Conservation (phyloP, 2,113 vertebrate genomes). For the Galbula dea region DNA sequence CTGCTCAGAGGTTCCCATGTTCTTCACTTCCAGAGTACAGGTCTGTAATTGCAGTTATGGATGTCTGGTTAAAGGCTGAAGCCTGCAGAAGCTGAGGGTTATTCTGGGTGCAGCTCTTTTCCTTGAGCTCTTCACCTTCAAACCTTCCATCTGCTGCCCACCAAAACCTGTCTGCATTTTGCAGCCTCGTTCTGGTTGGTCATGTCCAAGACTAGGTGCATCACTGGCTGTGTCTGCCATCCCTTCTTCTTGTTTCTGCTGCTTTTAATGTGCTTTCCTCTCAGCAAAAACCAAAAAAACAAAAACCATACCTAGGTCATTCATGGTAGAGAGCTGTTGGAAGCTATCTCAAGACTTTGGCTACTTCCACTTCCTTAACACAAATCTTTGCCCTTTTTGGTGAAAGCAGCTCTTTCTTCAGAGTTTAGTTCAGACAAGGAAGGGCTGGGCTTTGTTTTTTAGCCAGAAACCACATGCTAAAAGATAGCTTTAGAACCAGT, state of each 20-base stretch:
- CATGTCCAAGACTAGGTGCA: not conserved
- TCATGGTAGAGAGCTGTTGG: not conserved
- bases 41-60: not conserved
- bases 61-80: fast-evolving
- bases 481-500: not conserved
- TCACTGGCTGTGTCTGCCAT: fast-evolving
- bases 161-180: not conserved
- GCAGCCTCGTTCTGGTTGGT: not conserved
- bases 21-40: fast-evolving
- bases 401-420: not conserved
- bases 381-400: not conserved
- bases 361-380: not conserved
- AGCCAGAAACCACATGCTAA: not conserved
- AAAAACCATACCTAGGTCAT: not conserved
- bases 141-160: not conserved
- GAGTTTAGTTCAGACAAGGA: not conserved
- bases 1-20: fast-evolving
- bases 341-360: not conserved
- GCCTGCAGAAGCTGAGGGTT: not conserved
- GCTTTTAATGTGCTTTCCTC: not conserved
- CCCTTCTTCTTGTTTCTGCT: not conserved
- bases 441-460: not conserved
- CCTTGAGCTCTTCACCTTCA: not conserved
- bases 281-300: not conserved
- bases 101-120: not conserved